Evolutionary conservation across 1,140 invertebrate genomes (phyloP).

Genomic region (Chymomyza costata): DNA sequence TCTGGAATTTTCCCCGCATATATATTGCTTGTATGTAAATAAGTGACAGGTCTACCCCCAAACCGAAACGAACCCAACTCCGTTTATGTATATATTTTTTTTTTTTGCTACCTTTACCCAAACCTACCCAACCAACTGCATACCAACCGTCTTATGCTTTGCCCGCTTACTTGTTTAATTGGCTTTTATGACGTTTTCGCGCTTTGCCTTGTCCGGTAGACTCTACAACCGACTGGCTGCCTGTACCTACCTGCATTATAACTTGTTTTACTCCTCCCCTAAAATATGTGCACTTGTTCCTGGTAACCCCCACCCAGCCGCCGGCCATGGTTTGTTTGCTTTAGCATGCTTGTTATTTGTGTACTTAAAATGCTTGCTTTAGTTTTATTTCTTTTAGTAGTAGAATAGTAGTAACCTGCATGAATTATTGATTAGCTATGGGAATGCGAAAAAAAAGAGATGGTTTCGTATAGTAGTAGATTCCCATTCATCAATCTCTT

Average conservation of each 20-base stretch:
- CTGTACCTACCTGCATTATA: constrained; percentile 22
- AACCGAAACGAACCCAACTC: too few relatives aligned
- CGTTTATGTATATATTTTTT: too few relatives aligned
- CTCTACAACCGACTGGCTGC: too few relatives aligned
- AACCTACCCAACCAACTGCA: constrained; percentile 8
- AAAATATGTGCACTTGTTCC: constrained; percentile 31
- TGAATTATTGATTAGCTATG: constrained; percentile 61
- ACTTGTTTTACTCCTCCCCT: constrained; percentile 34
- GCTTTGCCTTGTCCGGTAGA: constrained; percentile 55
- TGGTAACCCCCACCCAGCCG: constrained; percentile 1
- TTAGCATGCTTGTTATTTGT: constrained; percentile 17
- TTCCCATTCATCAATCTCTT: too few relatives aligned
- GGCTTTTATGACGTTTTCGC: constrained; percentile 72
- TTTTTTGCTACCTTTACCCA: constrained; percentile 16
- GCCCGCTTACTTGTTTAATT: constrained; percentile 67
- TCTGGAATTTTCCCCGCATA: not conserved
- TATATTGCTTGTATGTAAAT: constrained; percentile 31
- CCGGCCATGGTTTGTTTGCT: constrained; percentile 9
- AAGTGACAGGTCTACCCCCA: constrained; percentile 30
- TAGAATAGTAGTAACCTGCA: constrained; percentile 56
- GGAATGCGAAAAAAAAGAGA: too few relatives aligned
- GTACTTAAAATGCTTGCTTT: constrained; percentile 19
- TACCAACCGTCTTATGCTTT: constrained; percentile 13
- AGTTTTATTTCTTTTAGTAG: constrained; percentile 45
- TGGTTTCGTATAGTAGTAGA: too few relatives aligned